Conservation (phyloP, 1,140 invertebrate species). For the Monochamus saltuarius region DNA sequence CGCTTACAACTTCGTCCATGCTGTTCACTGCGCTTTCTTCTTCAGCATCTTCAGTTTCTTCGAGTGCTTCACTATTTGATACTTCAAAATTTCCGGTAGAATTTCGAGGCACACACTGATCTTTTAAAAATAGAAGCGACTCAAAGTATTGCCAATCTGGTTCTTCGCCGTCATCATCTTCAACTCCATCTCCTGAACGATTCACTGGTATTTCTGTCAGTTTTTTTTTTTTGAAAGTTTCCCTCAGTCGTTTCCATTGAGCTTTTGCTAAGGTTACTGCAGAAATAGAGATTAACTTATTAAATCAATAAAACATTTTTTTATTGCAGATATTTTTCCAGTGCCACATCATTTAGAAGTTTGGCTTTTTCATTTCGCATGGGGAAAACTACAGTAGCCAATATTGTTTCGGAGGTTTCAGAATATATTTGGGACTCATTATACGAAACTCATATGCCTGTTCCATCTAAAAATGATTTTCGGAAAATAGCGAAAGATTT, state of each 20-base stretch:
- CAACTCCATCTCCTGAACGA: no score
- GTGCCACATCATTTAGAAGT: conserved; percentile 8
- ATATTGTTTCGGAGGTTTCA: conserved; percentile 10
- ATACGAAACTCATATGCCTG: conserved; percentile 3
- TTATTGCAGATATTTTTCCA: conserved; percentile 40
- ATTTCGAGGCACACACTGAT: no score
- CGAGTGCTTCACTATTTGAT: no score
- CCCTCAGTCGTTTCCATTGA: conserved; percentile 2
- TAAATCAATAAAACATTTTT: no score
- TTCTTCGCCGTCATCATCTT: no score
- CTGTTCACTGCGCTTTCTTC: no score
- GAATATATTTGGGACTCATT: conserved; percentile 7
- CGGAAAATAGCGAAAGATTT: conserved; percentile 10
- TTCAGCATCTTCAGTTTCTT: no score
- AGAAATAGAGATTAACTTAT: no score
- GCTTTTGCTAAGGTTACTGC: conserved; percentile 1
- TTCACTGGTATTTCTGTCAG: neutral
- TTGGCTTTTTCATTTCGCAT: conserved; percentile 15
- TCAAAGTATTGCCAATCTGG: no score
- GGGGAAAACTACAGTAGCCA: neutral
- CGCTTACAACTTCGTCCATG: no score
- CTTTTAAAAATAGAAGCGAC: no score
- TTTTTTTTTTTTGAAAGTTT: conserved; percentile 5
- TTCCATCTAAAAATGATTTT: conserved; percentile 3
- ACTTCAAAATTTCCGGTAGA: no score